Evolutionary conservation across 92 coral and sea anemone genomes (phyloP).

Genomic region (Zoanthus sociatus): DNA sequence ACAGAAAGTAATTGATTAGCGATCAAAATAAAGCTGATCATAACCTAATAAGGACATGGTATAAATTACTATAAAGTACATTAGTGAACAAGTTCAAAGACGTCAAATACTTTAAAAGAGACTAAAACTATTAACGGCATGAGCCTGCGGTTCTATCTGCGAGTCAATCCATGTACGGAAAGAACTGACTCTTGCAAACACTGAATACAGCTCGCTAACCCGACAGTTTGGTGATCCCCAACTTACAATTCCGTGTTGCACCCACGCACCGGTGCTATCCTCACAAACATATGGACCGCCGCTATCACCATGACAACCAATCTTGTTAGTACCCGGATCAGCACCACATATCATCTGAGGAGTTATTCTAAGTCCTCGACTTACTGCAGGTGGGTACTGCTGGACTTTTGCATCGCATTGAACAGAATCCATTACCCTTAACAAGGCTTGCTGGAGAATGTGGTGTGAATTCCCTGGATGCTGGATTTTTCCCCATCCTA

Average conservation of each 20-base stretch:
- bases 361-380: constrained; percentile 10
- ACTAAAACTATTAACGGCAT: too few species aligned
- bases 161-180: constrained; percentile 36
- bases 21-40: too few species aligned
- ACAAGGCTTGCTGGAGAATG: constrained; percentile 36
- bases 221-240: constrained; percentile 37
- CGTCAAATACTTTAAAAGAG: not conserved
- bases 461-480: constrained; percentile 24
- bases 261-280: constrained; percentile 19
- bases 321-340: constrained; percentile 9
- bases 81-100: not conserved
- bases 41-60: not conserved
- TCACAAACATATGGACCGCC: constrained; percentile 43
- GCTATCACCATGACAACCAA: constrained; percentile 42
- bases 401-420: constrained; percentile 24
- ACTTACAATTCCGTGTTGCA: constrained; percentile 35
- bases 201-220: constrained; percentile 30
- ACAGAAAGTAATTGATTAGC: too few species aligned
- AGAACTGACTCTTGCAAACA: constrained; percentile 26
- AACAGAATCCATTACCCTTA: constrained; percentile 1
- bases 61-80: not conserved
- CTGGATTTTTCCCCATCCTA: constrained; percentile 35
- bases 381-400: constrained; percentile 19
- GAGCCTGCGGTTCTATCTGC: not conserved
- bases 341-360: constrained; percentile 46